Evolutionary conservation across 2,797 vertebrate species (phyloP).

Genomic region (Myripristis jacobus): DNA sequence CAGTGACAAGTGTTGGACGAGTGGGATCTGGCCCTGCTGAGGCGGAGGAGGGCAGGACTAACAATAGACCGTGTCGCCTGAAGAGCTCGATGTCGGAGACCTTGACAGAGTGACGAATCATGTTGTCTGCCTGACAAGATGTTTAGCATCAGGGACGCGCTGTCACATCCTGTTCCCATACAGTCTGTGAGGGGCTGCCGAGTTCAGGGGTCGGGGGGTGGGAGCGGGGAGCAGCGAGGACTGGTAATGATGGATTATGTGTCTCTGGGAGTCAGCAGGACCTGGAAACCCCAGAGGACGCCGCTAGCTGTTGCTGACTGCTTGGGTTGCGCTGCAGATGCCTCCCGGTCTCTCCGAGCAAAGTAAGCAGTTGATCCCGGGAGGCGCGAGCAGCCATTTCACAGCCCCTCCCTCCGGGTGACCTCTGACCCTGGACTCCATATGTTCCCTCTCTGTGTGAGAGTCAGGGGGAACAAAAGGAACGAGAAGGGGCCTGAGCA

Average conservation of each 20-base stretch:
- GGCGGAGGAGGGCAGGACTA: background rate
- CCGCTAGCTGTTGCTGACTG: conserved; percentile 25
- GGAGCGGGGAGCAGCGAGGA: no score
- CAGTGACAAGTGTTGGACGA: background rate
- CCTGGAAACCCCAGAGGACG: conserved; percentile 16
- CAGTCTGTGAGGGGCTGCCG: background rate
- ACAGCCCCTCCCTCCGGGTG: conserved; percentile 17
- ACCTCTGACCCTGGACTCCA: conserved; percentile 58
- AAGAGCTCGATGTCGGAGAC: conserved; percentile 12
- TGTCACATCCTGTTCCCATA: background rate
- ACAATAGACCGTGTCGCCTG: background rate
- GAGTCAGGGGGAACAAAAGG: conserved; percentile 46
- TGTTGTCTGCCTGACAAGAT: conserved; percentile 2
- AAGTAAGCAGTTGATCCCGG: conserved; percentile 41
- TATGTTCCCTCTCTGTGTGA: conserved; percentile 50
- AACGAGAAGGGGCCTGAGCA: background rate
- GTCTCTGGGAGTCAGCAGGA: conserved; percentile 9
- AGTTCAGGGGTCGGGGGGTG: conserved; percentile 10
- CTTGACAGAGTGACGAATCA: background rate
- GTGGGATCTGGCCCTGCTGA: background rate
- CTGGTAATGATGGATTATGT: conserved; percentile 35
- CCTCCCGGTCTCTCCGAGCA: background rate
- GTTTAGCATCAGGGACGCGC: conserved; percentile 1
- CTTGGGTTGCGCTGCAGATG: background rate
- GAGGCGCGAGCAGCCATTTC: conserved; percentile 27